Percentiles rank a stretch among this genome's conserved stretches.
These are phyloP conservation scores for Catostomus latipinnis DNA, from an alignment of 2,797 vertebrate species.

Conservation along the genomic window DNA sequence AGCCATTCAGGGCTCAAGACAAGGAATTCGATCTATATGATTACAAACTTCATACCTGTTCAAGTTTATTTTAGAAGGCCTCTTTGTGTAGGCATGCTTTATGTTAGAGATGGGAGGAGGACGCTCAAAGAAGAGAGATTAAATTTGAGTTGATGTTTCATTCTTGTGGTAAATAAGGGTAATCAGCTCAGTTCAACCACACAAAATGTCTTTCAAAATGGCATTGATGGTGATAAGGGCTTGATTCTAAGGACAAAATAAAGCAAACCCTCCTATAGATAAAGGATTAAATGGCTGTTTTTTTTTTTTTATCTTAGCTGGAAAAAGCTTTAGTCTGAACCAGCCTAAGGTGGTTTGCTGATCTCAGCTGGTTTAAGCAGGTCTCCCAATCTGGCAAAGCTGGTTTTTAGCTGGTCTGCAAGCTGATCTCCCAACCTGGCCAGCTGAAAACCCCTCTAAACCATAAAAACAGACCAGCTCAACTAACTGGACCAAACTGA, in stretches of 20 bases:
- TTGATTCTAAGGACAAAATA: neutral
- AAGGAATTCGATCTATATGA: slow-evolving; percentile 33
- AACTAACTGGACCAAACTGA: too few species aligned
- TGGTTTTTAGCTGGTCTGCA: too few species aligned
- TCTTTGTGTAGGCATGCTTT: neutral
- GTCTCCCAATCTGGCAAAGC: too few species aligned
- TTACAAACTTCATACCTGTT: slow-evolving; percentile 33
- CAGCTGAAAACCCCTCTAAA: too few species aligned
- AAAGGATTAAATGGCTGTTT: slow-evolving; percentile 16
- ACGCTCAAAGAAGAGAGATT: neutral
- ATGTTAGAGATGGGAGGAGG: neutral
- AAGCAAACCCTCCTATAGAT: slow-evolving; percentile 3
- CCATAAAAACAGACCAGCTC: too few species aligned
- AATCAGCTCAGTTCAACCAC: neutral
- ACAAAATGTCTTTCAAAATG: neutral
- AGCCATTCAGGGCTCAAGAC: slow-evolving; percentile 12
- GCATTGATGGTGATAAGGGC: slow-evolving; percentile 6
- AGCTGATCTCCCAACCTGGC: too few species aligned
- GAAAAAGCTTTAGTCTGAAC: too few species aligned
- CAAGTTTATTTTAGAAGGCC: slow-evolving; percentile 13
- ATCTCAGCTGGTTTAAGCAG: too few species aligned
- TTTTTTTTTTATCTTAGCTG: neutral
- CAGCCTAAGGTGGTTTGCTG: too few species aligned
- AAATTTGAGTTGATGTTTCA: slow-evolving; percentile 6
- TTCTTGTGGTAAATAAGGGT: neutral